A percentile compares a stretch with the other conserved stretches of the same genome.
These are phyloP conservation scores for Pristionchus mayeri DNA, from an alignment of 2,888 invertebrate species.

Conservation along the genomic window DNA sequence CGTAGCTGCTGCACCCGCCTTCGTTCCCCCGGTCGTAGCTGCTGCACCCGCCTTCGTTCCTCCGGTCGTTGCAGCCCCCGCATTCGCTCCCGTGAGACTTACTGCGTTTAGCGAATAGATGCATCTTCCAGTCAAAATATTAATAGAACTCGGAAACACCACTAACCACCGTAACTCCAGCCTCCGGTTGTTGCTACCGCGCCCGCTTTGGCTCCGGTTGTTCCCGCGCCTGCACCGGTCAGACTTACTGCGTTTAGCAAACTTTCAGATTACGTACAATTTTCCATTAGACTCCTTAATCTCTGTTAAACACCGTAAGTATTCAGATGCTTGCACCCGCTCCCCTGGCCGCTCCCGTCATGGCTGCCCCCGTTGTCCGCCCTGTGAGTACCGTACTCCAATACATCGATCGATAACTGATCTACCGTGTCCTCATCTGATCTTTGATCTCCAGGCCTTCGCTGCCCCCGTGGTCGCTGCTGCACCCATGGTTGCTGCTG, in stretches of 20 bases:
- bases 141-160: neutral
- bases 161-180: constrained; percentile 10
- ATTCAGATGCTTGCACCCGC: constrained; percentile 15
- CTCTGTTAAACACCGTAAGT: constrained; percentile 4
- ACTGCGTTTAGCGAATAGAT: neutral
- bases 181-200: neutral
- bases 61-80: constrained; percentile 26
- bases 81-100: neutral
- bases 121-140: neutral
- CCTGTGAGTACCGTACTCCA: constrained; percentile 9
- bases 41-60: constrained; percentile 29
- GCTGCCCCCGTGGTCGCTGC: constrained; percentile 21
- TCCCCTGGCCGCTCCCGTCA: constrained; percentile 35
- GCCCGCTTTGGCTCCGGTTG: constrained; percentile 30
- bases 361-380: constrained; percentile 8
- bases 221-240: constrained; percentile 36
- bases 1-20: constrained; percentile 21
- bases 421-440: neutral
- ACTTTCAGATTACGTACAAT: neutral
- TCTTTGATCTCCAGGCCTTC: constrained; percentile 38
- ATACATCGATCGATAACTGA: neutral
- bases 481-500: constrained; percentile 33
- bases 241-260: constrained; percentile 19
- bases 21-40: constrained; percentile 9
- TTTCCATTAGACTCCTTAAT: neutral